A percentile compares a stretch with the other conserved stretches of the same genome.
Conservation (phyloP, 1,140 invertebrate genomes). For the Ips typographus region DNA sequence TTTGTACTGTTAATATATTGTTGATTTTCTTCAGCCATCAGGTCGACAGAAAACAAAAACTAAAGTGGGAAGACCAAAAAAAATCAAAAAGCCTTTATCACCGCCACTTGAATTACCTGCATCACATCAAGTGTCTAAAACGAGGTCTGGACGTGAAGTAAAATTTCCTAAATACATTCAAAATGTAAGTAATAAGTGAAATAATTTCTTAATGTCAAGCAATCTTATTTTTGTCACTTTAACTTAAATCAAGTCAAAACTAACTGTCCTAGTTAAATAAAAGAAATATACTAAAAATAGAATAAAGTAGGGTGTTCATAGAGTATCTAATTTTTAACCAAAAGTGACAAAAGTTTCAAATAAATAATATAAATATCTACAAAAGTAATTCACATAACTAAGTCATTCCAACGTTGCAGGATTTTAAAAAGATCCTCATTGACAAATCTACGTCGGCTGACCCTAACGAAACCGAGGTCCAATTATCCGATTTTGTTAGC, state of each 20-base stretch:
- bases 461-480: constrained; percentile 34
- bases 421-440: constrained; percentile 46
- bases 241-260: too few relatives aligned
- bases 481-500: constrained; percentile 43
- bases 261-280: too few relatives aligned
- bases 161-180: constrained; percentile 47
- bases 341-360: too few relatives aligned
- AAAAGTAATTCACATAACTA: not conserved
- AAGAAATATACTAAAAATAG: too few relatives aligned
- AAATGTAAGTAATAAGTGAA: constrained; percentile 35
- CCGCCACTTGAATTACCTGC: constrained; percentile 6
- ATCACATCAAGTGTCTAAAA: constrained; percentile 35
- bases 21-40: not conserved
- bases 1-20: too few relatives aligned
- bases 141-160: constrained; percentile 46
- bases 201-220: too few relatives aligned
- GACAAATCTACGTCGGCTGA: constrained; percentile 19
- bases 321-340: too few relatives aligned
- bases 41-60: constrained; percentile 22
- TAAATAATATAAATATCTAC: too few relatives aligned
- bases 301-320: too few relatives aligned
- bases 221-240: too few relatives aligned
- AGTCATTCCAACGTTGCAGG: constrained; percentile 34
- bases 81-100: constrained; percentile 2
- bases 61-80: constrained; percentile 11